Conservation (phyloP, 37 sponge, comb jelly and placozoan genomes). For the Dysidea cf. avara region DNA sequence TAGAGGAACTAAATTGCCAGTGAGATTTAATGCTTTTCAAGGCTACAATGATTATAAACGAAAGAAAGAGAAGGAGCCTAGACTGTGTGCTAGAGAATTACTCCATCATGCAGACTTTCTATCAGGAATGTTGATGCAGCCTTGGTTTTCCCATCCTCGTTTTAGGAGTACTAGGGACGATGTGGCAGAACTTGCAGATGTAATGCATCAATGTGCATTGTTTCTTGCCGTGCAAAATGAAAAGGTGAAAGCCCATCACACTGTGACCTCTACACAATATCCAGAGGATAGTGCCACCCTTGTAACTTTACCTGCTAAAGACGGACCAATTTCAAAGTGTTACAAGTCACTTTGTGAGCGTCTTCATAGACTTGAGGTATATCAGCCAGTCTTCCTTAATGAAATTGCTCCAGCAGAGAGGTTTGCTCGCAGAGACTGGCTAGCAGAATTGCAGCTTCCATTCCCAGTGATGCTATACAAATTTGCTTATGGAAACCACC, state of each 20-base stretch:
- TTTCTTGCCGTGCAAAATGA: constrained; percentile 8
- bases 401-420: constrained; percentile 7
- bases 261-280: no score
- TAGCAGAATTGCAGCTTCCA: no score
- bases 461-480: no score
- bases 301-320: no score
- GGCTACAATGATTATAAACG: constrained; percentile 15
- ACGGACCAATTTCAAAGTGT: no score
- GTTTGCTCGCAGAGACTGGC: neutral
- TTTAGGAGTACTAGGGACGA: neutral
- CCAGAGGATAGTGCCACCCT: no score
- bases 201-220: neutral
- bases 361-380: no score
- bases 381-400: neutral
- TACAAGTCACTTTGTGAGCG: no score
- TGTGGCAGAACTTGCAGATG: constrained; percentile 12
- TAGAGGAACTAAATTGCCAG: no score
- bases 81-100: neutral
- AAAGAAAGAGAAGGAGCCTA: constrained; percentile 25
- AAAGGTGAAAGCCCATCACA: constrained; percentile 15
- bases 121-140: constrained; percentile 11
- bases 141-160: constrained; percentile 14
- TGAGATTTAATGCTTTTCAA: neutral
- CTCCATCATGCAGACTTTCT: constrained; percentile 1
- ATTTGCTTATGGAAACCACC: constrained; percentile 1